Evolutionary conservation across 1,140 invertebrate genomes (phyloP), one percentile per base, ranked within the genome.

Genomic region (Holcopasites calliopsidis): DNA sequence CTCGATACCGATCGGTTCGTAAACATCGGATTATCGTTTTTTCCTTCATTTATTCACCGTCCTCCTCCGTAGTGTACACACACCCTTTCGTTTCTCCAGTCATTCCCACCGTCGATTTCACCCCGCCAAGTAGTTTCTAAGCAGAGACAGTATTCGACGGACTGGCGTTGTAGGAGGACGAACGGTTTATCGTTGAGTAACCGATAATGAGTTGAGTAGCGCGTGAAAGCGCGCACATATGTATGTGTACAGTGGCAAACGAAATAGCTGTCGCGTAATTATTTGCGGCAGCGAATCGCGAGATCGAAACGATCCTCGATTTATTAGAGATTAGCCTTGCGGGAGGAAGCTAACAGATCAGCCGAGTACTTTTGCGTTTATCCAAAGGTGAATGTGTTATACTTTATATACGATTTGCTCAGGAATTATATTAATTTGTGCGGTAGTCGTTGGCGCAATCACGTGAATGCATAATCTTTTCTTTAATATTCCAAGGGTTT

Each of bases 181-280:
- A 87, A 82, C 86, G 57, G 84, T 89, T 90, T 89, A 90, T 90
- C 85, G 87, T 90, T 90, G 87, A 89, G 40, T 81, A 88, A 88
- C 80, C 85, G 86, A 50, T 40, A 50, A 61, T 73, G 58, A 87
- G 87, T 90, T 88, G 85, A 78, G 85, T 49, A 80, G 61, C 60
- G 60, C 26, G 71, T 71, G 18, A 38, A 40, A 11, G 50, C 40
- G 62, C 26, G 58, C 58, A 84, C 75, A 68, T n/a, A n/a, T 54
- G 75, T 73, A 85, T 90, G 90, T 91, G 90, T 91, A 83, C 90
- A 91, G 90, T 91, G 90, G 90, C 90, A 90, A 87, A 78, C 61
- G 76, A 81, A 88, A 47, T 23, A 23, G 10, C 38, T 71, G 42
- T 80, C 47, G 26, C 40, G 28, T 38, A 70, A 75, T 64, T 40